Evolutionary conservation across 2,888 invertebrate genomes (phyloP), one percentile per base, ranked within the genome.

Genomic region (Coenonympha glycerion): DNA sequence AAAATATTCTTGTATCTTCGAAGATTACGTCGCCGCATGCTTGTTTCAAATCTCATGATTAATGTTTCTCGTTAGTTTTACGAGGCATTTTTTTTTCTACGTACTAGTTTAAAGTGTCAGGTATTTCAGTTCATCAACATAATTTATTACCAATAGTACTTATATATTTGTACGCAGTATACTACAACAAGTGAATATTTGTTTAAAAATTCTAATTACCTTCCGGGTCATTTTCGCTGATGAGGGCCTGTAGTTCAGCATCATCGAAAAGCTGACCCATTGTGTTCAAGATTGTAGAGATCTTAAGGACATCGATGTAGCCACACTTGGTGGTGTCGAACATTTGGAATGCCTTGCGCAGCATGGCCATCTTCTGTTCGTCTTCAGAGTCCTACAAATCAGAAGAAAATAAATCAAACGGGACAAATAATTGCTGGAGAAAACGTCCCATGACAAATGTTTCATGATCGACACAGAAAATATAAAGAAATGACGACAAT

Each of bases 281-380:
- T 50, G 96, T 97, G 81, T 96, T 96, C 58, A 97, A 87, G 68
- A 97, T 96, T 64, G 95, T 96, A 59, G 95, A 93, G 75, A 97
- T 94, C 81, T 97, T 96, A 47, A 93, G 86, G 30, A 95, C 95
- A 63, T 97, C 96, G 61, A 97, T 97, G 83, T 93, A 95, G 40
- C 97, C 97, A 55, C 92, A 92, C 87, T 96, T 97, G 64, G 93
- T 93, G 61, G 96, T 95, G 85, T 97, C 97, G 73, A 97, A 97
- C 97, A 97, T 97, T 85, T 96, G 95, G 90, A 97, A 97, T 66
- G 96, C 96, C 83, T 95, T 96, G 75, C 95, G 94, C 90, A 97
- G 94, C 85, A 97, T 95, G 88, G 92, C 93, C 90, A 92, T 90
- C 83, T 93, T 94, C 76, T 93, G 93, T 64, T 92, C 92, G 70